Percentiles rank a stretch among this genome's conserved stretches.
These are phyloP conservation scores for Magallana ariakensis DNA, from an alignment of 1,140 invertebrate species.

Conservation along the genomic window DNA sequence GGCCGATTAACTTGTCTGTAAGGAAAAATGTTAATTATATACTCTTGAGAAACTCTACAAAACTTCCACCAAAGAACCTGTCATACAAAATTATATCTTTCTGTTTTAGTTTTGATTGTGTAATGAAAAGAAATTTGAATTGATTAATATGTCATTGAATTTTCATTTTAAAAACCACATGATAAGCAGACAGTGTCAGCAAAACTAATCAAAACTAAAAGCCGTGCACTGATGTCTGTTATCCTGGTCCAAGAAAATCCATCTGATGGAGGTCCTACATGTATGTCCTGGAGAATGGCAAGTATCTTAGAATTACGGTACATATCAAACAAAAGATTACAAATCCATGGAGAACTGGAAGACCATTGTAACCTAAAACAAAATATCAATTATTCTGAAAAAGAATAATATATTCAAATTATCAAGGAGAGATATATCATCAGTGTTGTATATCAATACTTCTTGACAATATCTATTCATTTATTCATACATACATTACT, in stretches of 20 bases:
- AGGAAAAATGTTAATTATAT: too few species aligned
- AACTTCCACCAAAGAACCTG: too few species aligned
- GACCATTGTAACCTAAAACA: not conserved
- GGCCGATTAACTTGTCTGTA: too few species aligned
- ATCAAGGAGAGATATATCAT: not conserved
- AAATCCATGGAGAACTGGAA: not conserved
- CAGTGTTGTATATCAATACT: not conserved
- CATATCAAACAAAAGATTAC: too few species aligned
- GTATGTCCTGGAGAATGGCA: not conserved
- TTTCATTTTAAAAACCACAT: too few species aligned
- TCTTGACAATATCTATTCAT: not conserved
- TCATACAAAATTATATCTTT: too few species aligned
- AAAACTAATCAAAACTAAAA: not conserved
- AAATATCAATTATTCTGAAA: too few species aligned
- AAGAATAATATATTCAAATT: not conserved
- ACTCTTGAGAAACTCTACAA: too few species aligned
- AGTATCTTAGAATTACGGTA: too few species aligned
- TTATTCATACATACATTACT: not conserved
- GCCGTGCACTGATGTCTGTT: not conserved
- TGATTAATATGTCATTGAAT: too few species aligned
- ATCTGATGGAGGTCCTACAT: not conserved
- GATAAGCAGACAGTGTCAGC: constrained; percentile 8
- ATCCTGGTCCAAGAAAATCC: not conserved
- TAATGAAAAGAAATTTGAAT: too few species aligned
- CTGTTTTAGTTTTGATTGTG: too few species aligned